Evolutionary conservation across 2,888 invertebrate genomes (phyloP), one percentile per base, ranked within the genome.

Genomic region (Agonum fuliginosum): DNA sequence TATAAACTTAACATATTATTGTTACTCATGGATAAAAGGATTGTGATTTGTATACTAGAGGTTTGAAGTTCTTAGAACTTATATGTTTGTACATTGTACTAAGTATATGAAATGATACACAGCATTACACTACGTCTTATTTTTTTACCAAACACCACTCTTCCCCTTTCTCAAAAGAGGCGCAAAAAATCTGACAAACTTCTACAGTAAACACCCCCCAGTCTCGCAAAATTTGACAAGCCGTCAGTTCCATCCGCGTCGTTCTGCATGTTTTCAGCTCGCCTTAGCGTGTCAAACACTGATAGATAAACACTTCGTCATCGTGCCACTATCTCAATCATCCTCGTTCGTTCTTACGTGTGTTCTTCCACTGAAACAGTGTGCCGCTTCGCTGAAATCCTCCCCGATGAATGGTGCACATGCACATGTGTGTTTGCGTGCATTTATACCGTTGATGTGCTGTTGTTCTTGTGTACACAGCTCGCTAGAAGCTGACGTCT

Each of bases 401-500:
- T 0, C 8, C 20, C 22, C 19, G n/a, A n/a, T n/a, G 46, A 17
- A 46, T 46, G 46, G 48, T 48, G 20, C 54, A 24, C 54, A n/a
- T 54, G 54, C 54, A 54, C 54, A 54, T 54, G 24, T 48, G 48
- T 54, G 54, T 54, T 54, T 54, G 54, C 54, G 54, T 54, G 54
- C 54, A 54, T 54, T 54, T 54, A 54, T 54, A 54, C 54, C 54
- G 54, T 24, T 54, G 54, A 24, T 54, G 24, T 54, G 24, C 54
- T 24, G 54, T 24, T 54, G 54, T 54, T 48, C 54, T 54, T 54
- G 54, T 54, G 54, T 54, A 54, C 24, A 54, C 54, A 54, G 20
- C 24, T 54, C 54, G 12, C 54, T 54, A 37, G 37, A 37, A 37
- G 2, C 37, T 37, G 37, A 37, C 37, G 37, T 6, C 24, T 54